Conservation (phyloP, 2,888 invertebrate species). For the Ephialtes manifestator region DNA sequence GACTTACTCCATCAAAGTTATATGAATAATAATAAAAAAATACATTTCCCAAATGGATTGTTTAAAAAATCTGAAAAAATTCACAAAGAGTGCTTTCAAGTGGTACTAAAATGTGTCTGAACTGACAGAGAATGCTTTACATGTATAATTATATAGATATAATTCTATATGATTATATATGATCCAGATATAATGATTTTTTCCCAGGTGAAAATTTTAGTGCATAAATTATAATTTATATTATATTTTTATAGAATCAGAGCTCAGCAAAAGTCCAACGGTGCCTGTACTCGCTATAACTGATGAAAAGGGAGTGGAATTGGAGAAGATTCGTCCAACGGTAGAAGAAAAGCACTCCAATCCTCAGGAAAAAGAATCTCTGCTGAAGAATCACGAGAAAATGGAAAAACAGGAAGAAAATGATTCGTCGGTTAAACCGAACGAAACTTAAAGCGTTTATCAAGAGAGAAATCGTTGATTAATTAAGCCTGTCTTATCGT, state of each 20-base stretch:
- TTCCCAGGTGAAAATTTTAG: not conserved
- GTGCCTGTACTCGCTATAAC: constrained; percentile 66
- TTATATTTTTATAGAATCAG: constrained; percentile 52
- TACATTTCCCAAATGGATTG: no score
- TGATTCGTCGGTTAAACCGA: not conserved
- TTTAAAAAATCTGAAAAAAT: no score
- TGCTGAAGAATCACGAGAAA: constrained; percentile 49
- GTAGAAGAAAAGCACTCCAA: constrained; percentile 36
- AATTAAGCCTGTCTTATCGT: not conserved
- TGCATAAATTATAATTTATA: constrained; percentile 6
- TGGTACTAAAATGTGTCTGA: no score
- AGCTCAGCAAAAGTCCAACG: constrained; percentile 69
- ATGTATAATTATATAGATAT: no score
- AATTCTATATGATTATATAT: no score
- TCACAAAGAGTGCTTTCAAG: no score
- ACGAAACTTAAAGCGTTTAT: not conserved
- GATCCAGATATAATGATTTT: no score
- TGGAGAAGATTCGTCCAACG: constrained; percentile 37
- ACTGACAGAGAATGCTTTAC: no score
- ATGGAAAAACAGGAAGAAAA: constrained; percentile 37
- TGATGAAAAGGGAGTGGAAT: constrained; percentile 43
- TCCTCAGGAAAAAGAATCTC: constrained; percentile 61
- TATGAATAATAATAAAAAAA: no score
- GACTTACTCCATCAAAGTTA: no score
- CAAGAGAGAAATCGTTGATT: not conserved